A percentile compares a stretch with the other conserved stretches of the same genome.
These are phyloP conservation scores for Drosophila yooni DNA, from an alignment of 2,888 invertebrate genomes.

Conservation along the genomic window DNA sequence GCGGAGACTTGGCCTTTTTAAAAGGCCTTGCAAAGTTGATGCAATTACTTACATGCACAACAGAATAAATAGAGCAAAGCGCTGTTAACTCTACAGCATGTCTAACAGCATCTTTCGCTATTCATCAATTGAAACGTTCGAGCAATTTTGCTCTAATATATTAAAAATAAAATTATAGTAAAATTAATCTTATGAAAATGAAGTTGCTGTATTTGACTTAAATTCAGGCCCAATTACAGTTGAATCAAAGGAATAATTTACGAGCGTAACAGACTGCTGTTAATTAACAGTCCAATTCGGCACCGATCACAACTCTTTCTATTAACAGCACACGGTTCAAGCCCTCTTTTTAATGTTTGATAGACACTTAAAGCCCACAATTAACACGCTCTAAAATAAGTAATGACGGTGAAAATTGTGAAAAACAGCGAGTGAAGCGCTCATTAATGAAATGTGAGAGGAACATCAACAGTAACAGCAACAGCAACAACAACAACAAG, in stretches of 20 bases:
- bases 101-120: not conserved
- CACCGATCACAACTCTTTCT: constrained; percentile 6
- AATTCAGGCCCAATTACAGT: not conserved
- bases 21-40: constrained; percentile 13
- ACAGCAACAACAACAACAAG: not conserved
- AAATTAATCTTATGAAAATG: not conserved
- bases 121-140: not conserved
- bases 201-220: not conserved
- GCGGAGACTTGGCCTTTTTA: constrained; percentile 18
- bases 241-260: not conserved
- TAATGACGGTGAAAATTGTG: constrained; percentile 69
- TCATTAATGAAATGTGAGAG: constrained; percentile 63
- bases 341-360: not conserved
- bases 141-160: not conserved
- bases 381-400: constrained; percentile 4
- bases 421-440: constrained; percentile 73
- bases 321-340: constrained; percentile 11
- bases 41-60: constrained; percentile 19
- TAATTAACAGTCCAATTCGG: not conserved
- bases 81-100: not conserved
- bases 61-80: not conserved
- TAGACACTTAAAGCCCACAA: constrained; percentile 22
- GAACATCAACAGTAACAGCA: not conserved
- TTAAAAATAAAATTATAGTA: not conserved
- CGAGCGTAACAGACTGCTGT: not conserved